Percentiles rank a stretch among this genome's conserved stretches.
Conservation (phyloP, 2,113 vertebrate species). For the Xiphias gladius region DNA sequence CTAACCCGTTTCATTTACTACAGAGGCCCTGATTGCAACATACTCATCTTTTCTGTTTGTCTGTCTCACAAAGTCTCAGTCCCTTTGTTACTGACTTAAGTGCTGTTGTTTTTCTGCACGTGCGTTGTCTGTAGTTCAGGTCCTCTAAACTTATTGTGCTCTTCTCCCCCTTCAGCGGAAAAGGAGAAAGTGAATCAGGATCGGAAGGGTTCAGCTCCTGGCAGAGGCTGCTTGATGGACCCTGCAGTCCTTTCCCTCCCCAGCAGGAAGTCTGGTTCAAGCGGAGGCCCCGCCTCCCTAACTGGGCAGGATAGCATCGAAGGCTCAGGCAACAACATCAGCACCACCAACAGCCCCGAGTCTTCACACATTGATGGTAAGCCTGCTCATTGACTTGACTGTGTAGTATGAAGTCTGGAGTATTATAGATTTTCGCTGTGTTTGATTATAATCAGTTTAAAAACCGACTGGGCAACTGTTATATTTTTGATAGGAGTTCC, state of each 20-base stretch:
- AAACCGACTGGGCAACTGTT: background rate
- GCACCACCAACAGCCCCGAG: conserved; percentile 73
- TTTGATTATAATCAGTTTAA: background rate
- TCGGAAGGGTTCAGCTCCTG: conserved; percentile 41
- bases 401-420: background rate
- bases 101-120: conserved; percentile 37
- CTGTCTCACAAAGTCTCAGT: conserved; percentile 10
- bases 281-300: conserved; percentile 20
- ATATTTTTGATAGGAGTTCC: background rate
- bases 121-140: background rate
- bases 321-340: conserved; percentile 51
- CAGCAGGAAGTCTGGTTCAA: conserved; percentile 59
- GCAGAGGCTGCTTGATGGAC: conserved; percentile 52
- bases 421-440: background rate
- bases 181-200: conserved; percentile 72
- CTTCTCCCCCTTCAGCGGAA: conserved; percentile 59
- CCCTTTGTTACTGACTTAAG: conserved; percentile 21
- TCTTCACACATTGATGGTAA: conserved; percentile 81
- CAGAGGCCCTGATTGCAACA: conserved; percentile 53
- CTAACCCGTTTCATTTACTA: conserved; percentile 66
- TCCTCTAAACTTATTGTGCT: background rate
- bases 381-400: background rate
- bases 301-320: conserved; percentile 64
- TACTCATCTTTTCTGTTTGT: conserved; percentile 43
- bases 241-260: background rate